Base-by-base conservation (phyloP, 2,888 invertebrate species). In the Latheticus oryzae region DNA sequence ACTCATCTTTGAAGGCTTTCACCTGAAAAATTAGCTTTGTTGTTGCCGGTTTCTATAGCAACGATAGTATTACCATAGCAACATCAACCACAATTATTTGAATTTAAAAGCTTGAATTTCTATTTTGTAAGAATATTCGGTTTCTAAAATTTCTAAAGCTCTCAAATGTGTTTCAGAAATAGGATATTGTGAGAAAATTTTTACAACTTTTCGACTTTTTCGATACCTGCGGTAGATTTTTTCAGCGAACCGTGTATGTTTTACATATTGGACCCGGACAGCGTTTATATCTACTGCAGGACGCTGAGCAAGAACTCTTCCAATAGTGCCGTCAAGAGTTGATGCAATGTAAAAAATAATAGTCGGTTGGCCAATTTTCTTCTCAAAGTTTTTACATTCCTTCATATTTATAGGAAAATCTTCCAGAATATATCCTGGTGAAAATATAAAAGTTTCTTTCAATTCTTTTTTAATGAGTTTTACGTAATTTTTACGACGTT, bases 361-460 rank as follows among this genome's bases (percentile, higher is more conserved):
- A 5, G 47, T 62, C 9, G 63, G 62, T 52, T 66, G 65, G 37
- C 68, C 66, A 38, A 70, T 68, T 55, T 66, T 63, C 28, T 52
- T 60, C 58, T 71, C 68, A 45, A 71, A 71, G 4, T 63, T 50
- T 51, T 65, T 64, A 1, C 64, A 66, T 58, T 72, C 66, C 3
- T 47, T 35, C 8, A 71, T 8, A 50, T 61, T 56, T 5, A 51
- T 40, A 0, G 72, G 72, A 62, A 71, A 72, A 3, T 68, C 70
- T 33, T 66, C 65, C 23, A 72, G 43, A 30, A 72, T 68, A 47
- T 65, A 71, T 3, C 71, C 71, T 33, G 11, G 8, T 5, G 13
- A 15, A 9, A 5, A 13, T 13, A 17, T 38, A 28, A 28, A 38
- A 28, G 7, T 38, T 9, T 33, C 21, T 19, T 19, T 19, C 21